Base-by-base conservation (phyloP, 2,113 vertebrate species). In the Leiothrix lutea region DNA sequence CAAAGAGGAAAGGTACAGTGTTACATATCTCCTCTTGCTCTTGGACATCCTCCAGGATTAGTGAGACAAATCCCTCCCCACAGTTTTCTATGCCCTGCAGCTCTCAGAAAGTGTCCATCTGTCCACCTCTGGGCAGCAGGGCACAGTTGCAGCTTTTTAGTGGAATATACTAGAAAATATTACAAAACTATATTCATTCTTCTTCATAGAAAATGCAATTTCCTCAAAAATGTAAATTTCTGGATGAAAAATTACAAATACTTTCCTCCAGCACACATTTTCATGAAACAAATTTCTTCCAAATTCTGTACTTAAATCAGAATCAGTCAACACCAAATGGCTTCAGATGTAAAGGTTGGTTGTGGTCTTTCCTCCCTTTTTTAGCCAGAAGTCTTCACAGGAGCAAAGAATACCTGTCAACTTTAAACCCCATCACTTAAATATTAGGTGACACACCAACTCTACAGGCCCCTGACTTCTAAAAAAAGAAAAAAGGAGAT, bases 1-100 rank as follows among this genome's bases (percentile, higher is more conserved):
- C 38, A 40, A 66, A 64, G 82, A 74, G 81, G 16, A 84, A 36
- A 72, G 25, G 16, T 18, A 11, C 17, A 62, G 65, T 78, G 42
- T 50, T 56, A 56, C 3, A 7, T 9, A 35, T 60, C 42, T 60
- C 42, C 78, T 23, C 36, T 77, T 62, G 21, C 6, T 66, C 33
- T 82, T 61, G 54, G 38, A 28, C 47, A 69, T 61, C 8, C 53
- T 90, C 24, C 25, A 48, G 53, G 54, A 67, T 14, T 3, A 77
- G 8, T 3, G 31, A 69, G 42, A 38, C 7, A 70, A 48, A 11
- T 2, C 7, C 2, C 9, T 2, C 7, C 2, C 16, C 11, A 4
- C 21, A 14, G 14, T 81, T 71, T 44, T 12, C 48, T 36, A 2
- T 40, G 35, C 10, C 67, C 47, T 3, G 1, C 0, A 1, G 45